Evolutionary conservation across 2,888 invertebrate genomes (phyloP).

Genomic region (Monoplex corrugatus): DNA sequence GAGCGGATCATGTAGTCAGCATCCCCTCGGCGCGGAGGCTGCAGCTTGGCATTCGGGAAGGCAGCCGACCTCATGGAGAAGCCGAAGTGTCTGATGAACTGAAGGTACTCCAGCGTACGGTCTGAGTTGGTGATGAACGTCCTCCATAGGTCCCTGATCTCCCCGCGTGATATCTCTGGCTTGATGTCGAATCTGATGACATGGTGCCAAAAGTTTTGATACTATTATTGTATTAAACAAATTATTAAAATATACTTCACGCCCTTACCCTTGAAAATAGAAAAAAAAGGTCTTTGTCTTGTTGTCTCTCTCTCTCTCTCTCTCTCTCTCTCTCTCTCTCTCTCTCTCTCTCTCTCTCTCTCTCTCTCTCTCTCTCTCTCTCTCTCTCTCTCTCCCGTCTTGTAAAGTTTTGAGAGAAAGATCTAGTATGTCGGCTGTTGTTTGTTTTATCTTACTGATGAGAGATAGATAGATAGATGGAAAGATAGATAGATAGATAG

Average conservation of each 20-base stretch:
- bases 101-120: conserved; percentile 78
- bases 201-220: not conserved
- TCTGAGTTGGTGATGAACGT: conserved; percentile 81
- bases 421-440: no score
- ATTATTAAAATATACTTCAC: no score
- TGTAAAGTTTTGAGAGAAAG: no score
- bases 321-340: not conserved
- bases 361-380: no score
- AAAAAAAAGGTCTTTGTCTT: not conserved
- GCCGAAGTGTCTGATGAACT: conserved; percentile 81
- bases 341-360: not conserved
- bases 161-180: conserved; percentile 79
- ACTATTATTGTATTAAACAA: no score
- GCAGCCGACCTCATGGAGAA: conserved; percentile 79
- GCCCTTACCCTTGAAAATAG: no score
- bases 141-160: conserved; percentile 80
- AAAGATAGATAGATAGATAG: no score
- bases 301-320: not conserved
- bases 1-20: conserved; percentile 80
- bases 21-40: conserved; percentile 79
- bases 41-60: conserved; percentile 80
- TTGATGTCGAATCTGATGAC: conserved; percentile 65
- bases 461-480: no score
- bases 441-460: no score
- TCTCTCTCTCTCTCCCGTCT: no score